Evolutionary conservation across 1,140 invertebrate species (phyloP).

Genomic region (Drosophila jambulina): DNA sequence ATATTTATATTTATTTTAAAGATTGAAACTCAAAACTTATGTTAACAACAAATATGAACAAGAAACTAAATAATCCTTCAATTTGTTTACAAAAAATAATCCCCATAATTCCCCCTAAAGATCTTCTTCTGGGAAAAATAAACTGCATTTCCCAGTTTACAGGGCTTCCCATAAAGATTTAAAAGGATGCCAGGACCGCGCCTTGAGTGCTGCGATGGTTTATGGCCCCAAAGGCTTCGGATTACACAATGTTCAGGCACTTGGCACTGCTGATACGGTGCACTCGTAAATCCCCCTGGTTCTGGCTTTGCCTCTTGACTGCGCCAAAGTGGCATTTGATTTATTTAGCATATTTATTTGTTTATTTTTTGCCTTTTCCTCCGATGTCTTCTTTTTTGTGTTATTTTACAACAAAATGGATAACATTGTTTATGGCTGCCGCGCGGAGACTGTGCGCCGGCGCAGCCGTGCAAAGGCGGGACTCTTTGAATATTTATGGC

Average conservation of each 20-base stretch:
- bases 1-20: background rate
- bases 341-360: conserved; percentile 54
- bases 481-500: conserved; percentile 66
- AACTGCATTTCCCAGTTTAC: conserved; percentile 2
- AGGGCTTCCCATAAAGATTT: conserved; percentile 18
- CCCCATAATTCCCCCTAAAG: background rate
- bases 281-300: conserved; percentile 30
- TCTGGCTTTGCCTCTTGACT: conserved; percentile 5
- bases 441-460: conserved; percentile 42
- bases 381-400: background rate
- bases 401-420: conserved; percentile 39
- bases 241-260: conserved; percentile 55
- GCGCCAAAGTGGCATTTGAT: conserved; percentile 53
- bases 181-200: conserved; percentile 15
- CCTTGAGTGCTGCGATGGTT: conserved; percentile 38
- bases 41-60: background rate
- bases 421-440: conserved; percentile 58
- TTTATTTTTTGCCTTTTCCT: conserved; percentile 10
- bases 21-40: background rate
- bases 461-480: conserved; percentile 31
- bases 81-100: background rate
- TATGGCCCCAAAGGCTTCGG: conserved; percentile 64
- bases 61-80: background rate
- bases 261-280: conserved; percentile 14
- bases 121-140: background rate